Conservation (phyloP, 2,888 invertebrate genomes). For the Xestia ashworthii region DNA sequence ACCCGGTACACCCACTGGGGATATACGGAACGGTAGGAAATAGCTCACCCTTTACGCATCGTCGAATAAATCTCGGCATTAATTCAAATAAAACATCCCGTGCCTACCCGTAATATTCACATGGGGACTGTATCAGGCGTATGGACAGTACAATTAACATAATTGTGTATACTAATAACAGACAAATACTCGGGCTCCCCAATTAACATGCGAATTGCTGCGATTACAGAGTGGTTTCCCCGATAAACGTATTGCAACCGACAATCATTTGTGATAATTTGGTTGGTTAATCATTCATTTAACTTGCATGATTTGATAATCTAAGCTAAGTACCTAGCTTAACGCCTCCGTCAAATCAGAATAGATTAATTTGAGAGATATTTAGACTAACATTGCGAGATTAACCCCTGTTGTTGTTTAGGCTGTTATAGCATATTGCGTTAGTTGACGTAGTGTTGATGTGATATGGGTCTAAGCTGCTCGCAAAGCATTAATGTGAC, state of each 20-base stretch:
- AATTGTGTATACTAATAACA: slow-evolving; percentile 15
- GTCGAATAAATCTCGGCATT: slow-evolving; percentile 3
- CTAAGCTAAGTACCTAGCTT: slow-evolving; percentile 19
- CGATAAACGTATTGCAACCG: neutral
- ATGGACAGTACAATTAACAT: slow-evolving; percentile 9
- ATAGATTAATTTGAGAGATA: slow-evolving; percentile 20
- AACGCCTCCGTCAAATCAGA: slow-evolving; percentile 8
- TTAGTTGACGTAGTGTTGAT: neutral
- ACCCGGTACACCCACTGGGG: neutral
- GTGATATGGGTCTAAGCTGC: neutral
- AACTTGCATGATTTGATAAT: slow-evolving; percentile 17
- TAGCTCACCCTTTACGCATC: neutral
- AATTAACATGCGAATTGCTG: slow-evolving; percentile 34
- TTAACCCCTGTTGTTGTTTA: neutral
- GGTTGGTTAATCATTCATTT: slow-evolving; percentile 20
- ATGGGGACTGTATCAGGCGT: neutral
- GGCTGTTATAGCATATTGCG: neutral
- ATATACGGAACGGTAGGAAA: neutral
- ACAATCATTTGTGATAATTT: slow-evolving; percentile 11
- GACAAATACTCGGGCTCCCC: slow-evolving; percentile 9
- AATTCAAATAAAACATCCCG: slow-evolving; percentile 29
- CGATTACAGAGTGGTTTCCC: slow-evolving; percentile 1
- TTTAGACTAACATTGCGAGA: slow-evolving; percentile 15
- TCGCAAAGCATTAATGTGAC: neutral
- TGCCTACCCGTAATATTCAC: slow-evolving; percentile 7